Conservation (phyloP, 2,797 vertebrate species). For the Sparidentex hasta region DNA sequence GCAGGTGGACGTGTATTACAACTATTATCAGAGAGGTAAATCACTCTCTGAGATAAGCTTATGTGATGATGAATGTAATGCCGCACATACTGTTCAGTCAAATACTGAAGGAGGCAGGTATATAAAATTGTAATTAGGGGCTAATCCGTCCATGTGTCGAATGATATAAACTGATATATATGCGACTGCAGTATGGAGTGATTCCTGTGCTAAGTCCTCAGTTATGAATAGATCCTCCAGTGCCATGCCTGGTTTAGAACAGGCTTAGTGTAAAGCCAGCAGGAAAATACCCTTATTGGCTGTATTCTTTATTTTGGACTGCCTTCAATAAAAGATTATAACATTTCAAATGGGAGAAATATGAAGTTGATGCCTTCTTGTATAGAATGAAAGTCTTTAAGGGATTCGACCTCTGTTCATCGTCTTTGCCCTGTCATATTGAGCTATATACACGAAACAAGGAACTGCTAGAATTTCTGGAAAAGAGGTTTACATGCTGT, state of each 20-base stretch:
- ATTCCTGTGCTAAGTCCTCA: slow-evolving; percentile 25
- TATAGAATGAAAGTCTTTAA: neutral
- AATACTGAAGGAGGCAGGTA: slow-evolving; percentile 39
- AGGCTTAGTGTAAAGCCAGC: slow-evolving; percentile 30
- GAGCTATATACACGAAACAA: neutral
- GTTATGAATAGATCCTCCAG: slow-evolving; percentile 29
- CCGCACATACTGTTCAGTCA: slow-evolving; percentile 50
- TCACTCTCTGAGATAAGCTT: slow-evolving; percentile 74
- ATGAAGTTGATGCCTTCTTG: neutral
- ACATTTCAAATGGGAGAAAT: slow-evolving; percentile 13
- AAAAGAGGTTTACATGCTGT: neutral
- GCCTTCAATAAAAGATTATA: slow-evolving; percentile 6
- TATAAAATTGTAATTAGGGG: slow-evolving; percentile 59
- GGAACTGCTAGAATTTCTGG: neutral
- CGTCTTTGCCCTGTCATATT: neutral
- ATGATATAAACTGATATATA: slow-evolving; percentile 45
- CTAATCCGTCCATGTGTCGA: slow-evolving; percentile 59
- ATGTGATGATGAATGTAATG: slow-evolving; percentile 65
- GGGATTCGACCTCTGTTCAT: neutral
- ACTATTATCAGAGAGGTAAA: slow-evolving; percentile 77
- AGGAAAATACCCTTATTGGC: slow-evolving; percentile 12
- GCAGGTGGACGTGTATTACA: slow-evolving; percentile 71
- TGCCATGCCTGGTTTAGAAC: slow-evolving; percentile 21
- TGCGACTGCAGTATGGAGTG: slow-evolving; percentile 3
- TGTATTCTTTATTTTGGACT: slow-evolving; percentile 20